Conservation (phyloP, 2,888 invertebrate species). For the Chromoteleia sp. region DNA sequence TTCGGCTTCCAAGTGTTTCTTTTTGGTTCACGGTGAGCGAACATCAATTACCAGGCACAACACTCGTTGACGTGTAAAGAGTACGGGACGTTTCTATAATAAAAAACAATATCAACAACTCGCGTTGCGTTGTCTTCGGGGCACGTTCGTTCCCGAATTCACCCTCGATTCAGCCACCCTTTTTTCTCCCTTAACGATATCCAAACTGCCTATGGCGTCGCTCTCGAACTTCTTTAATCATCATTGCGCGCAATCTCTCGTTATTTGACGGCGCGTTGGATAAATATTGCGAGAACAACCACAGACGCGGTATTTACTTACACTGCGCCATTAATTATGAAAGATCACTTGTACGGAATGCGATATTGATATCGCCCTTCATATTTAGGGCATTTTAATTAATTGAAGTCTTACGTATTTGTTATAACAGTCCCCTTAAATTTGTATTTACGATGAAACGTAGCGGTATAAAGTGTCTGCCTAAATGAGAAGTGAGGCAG, state of each 20-base stretch:
- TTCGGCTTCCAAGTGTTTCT: conserved; percentile 9
- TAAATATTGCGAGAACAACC: conserved; percentile 42
- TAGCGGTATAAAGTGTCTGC: not conserved
- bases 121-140: conserved; percentile 56
- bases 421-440: not conserved
- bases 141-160: conserved; percentile 52
- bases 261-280: conserved; percentile 35
- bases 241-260: conserved; percentile 44
- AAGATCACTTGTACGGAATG: conserved; percentile 14
- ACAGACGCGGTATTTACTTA: conserved; percentile 10
- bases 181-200: conserved; percentile 61
- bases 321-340: conserved; percentile 29
- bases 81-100: conserved; percentile 24
- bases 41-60: conserved; percentile 56
- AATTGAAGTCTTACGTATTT: conserved; percentile 14
- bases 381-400: conserved; percentile 37
- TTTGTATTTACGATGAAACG: conserved; percentile 5
- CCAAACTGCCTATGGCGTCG: conserved; percentile 61
- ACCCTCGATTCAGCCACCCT: conserved; percentile 46
- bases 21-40: conserved; percentile 23
- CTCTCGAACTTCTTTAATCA: conserved; percentile 58
- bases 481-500: not conserved
- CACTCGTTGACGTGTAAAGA: conserved; percentile 47
- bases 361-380: conserved; percentile 26
- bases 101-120: conserved; percentile 57